Base-by-base conservation (phyloP, 2,888 invertebrate species). In the Tinea pellionella region DNA sequence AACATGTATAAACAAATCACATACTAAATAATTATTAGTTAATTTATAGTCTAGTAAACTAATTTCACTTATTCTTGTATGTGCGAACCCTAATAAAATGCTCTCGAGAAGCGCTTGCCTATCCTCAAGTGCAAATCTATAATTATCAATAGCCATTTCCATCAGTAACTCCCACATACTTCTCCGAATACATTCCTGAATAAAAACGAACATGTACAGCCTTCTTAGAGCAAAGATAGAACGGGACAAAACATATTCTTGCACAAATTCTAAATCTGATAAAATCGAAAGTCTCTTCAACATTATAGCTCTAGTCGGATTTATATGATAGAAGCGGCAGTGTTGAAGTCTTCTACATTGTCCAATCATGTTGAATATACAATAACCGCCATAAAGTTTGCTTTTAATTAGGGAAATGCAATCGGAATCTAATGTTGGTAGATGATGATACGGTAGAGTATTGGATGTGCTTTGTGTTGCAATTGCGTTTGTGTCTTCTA, bases 91-190 rank as follows among this genome's bases (percentile, higher is more conserved):
- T 29, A 59, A 43, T n/a, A 59, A 24, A 13, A 59, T 59, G 18
- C 8, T 18, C 12, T 59, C 59, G 2, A 59, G 16, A 47, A n/a
- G 47, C 47, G 6, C n/a, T n/a, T 6, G 1, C 9, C 15, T 47
- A n/a, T 47, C 15, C 16, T 47, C n/a, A 41, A 13, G 12, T n/a
- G 41, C 12, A 51, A 13, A n/a, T 51, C 9, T 51, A 51, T 51
- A 51, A 24, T 16, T 24, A 57, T 79, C 77, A 37, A 73, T 70
- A 0, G 73, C 71, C 67, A 82, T 79, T 67, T 81, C 78, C 0
- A 83, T 61, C 0, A 79, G 63, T 2, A 75, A 62, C 37, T 72
- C 68, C 0, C 76, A 71, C 13, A 78, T 63, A 1, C 72, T 65
- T 0, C 85, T 67, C 9, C 68, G 64, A 1, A 66, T 64, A 59